A percentile compares a stretch with the other conserved stretches of the same genome.
Conservation (phyloP, 2,113 vertebrate genomes). For the Condylura cristata region DNA sequence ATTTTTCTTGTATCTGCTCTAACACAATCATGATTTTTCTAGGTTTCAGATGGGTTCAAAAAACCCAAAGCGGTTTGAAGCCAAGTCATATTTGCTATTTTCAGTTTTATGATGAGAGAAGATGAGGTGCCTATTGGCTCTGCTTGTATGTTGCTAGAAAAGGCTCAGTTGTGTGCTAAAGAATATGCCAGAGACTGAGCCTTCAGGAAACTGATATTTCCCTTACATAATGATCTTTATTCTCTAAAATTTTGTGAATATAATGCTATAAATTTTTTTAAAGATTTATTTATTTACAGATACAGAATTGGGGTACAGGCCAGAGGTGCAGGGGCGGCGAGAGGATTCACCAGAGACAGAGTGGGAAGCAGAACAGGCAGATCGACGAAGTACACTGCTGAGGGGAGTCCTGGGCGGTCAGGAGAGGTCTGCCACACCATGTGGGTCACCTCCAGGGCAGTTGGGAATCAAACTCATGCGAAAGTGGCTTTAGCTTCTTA, state of each 20-base stretch:
- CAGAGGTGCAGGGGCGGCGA: too few species aligned
- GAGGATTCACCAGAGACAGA: too few species aligned
- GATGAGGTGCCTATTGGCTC: conserved; percentile 14
- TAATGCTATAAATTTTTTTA: neutral
- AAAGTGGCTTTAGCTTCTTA: too few species aligned
- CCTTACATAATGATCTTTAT: neutral
- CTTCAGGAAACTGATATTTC: conserved; percentile 18
- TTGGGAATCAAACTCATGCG: too few species aligned
- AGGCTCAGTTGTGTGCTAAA: neutral
- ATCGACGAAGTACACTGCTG: too few species aligned
- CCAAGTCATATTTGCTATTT: conserved; percentile 49
- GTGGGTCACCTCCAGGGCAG: too few species aligned
- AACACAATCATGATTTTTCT: conserved; percentile 30
- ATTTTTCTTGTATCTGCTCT: conserved; percentile 34
- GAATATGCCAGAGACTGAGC: neutral
- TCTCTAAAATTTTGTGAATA: conserved; percentile 33
- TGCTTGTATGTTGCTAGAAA: conserved; percentile 15
- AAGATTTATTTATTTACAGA: too few species aligned
- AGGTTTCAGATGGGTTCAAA: conserved; percentile 3
- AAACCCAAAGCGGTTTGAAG: conserved; percentile 42
- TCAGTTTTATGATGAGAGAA: conserved; percentile 1
- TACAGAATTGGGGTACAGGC: too few species aligned
- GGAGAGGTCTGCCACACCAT: too few species aligned
- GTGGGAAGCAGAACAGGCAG: too few species aligned
- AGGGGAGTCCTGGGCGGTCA: too few species aligned